Conservation (phyloP, 2,113 vertebrate genomes). For the Scatophagus argus region DNA sequence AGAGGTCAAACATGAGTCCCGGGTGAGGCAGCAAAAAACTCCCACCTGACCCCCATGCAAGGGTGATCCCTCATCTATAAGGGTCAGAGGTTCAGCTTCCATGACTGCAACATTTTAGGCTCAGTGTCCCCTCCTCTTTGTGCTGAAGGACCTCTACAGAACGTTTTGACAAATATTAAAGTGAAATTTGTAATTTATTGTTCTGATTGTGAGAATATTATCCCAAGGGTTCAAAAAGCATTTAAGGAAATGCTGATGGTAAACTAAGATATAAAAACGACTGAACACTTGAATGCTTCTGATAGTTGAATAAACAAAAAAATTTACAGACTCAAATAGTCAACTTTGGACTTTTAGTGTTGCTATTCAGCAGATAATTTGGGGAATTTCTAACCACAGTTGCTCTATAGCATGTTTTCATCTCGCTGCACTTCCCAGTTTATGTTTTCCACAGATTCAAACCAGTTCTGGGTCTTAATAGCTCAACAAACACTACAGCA, state of each 20-base stretch:
- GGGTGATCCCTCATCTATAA: constrained; percentile 31
- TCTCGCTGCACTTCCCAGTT: background rate
- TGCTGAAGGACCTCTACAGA: background rate
- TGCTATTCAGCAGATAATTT: background rate
- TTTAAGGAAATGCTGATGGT: background rate
- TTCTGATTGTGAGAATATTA: background rate
- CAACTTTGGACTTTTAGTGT: background rate
- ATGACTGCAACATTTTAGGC: background rate
- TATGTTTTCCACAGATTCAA: constrained; percentile 5
- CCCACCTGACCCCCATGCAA: constrained; percentile 53
- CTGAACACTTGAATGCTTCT: background rate
- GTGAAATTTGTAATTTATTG: background rate
- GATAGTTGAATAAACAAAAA: background rate
- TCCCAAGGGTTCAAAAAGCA: background rate
- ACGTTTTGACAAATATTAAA: background rate
- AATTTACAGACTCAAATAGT: background rate
- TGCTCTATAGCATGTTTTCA: background rate
- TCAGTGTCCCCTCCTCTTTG: background rate
- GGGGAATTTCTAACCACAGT: background rate
- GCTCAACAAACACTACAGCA: background rate
- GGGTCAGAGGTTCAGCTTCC: constrained; percentile 37
- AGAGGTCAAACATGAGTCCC: constrained; percentile 67
- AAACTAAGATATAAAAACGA: background rate
- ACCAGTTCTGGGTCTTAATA: background rate
- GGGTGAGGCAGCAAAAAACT: constrained; percentile 49